phyloP scores from a whole-genome alignment of 2,797 vertebrate genomes.

The Masticophis lateralis region DNA sequence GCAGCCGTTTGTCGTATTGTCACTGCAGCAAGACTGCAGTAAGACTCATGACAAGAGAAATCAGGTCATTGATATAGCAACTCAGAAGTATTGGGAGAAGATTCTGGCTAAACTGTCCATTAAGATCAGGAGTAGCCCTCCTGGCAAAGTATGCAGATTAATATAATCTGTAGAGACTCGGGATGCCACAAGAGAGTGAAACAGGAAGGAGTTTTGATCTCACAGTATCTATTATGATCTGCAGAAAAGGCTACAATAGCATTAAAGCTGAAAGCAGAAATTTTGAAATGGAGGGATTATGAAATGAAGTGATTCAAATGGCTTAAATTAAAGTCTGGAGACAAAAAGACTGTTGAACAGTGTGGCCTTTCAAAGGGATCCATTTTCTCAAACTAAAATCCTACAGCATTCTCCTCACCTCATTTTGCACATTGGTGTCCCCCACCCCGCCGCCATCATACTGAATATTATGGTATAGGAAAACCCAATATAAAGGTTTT shows the following conservation, averaged over 20 bases:
- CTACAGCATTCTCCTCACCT: not conserved
- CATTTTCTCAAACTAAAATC: not conserved
- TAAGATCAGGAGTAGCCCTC: not conserved
- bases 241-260: not conserved
- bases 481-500: not conserved
- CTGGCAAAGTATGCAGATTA: not conserved
- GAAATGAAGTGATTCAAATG: not conserved
- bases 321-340: not conserved
- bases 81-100: not conserved
- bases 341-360: not conserved
- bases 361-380: not conserved
- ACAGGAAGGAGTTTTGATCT: slow-evolving; percentile 5
- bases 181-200: not conserved
- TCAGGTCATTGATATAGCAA: not conserved
- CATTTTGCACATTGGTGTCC: accelerated
- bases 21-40: not conserved
- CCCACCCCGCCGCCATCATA: not conserved
- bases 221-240: not conserved
- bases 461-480: not conserved
- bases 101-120: not conserved
- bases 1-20: not conserved
- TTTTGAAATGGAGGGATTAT: not conserved
- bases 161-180: not conserved
- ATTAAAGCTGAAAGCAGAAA: not conserved
- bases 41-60: not conserved